Percentiles rank a stretch among this genome's conserved stretches.
Conservation (phyloP, 2,113 vertebrate genomes). For the Mesocricetus auratus region DNA sequence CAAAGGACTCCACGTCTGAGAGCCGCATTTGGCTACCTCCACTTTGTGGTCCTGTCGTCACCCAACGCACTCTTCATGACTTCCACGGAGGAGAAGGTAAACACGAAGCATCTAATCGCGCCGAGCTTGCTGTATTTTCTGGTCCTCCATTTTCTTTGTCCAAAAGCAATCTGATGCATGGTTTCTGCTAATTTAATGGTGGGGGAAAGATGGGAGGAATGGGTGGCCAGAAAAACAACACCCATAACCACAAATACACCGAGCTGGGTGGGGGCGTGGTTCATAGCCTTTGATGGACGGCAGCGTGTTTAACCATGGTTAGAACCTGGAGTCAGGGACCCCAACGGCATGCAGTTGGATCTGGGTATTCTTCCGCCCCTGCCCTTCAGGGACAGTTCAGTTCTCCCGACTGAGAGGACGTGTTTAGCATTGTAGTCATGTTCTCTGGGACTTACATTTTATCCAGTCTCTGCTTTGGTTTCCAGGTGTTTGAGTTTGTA, state of each 20-base stretch:
- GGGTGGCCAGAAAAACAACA: neutral
- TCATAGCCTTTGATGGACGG: neutral
- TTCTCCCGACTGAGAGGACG: neutral
- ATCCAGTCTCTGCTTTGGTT: neutral
- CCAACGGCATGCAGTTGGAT: fast-evolving
- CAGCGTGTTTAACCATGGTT: neutral
- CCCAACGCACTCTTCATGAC: neutral
- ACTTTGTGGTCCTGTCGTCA: neutral
- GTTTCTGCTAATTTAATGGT: neutral
- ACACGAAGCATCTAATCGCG: neutral
- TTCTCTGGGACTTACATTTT: neutral
- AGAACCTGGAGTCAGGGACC: fast-evolving
- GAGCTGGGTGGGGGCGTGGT: neutral
- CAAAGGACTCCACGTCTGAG: neutral
- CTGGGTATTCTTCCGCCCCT: fast-evolving
- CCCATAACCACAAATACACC: neutral
- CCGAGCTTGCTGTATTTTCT: fast-evolving
- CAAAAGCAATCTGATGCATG: fast-evolving
- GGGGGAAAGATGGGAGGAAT: neutral
- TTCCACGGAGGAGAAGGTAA: neutral
- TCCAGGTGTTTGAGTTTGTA: neutral
- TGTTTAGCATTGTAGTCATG: fast-evolving
- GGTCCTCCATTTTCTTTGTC: neutral
- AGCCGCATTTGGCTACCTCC: conserved; percentile 20
- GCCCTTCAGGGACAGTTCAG: fast-evolving